Evolutionary conservation across 2,888 invertebrate species (phyloP).

Genomic region (Zhuqinia jingwanae): DNA sequence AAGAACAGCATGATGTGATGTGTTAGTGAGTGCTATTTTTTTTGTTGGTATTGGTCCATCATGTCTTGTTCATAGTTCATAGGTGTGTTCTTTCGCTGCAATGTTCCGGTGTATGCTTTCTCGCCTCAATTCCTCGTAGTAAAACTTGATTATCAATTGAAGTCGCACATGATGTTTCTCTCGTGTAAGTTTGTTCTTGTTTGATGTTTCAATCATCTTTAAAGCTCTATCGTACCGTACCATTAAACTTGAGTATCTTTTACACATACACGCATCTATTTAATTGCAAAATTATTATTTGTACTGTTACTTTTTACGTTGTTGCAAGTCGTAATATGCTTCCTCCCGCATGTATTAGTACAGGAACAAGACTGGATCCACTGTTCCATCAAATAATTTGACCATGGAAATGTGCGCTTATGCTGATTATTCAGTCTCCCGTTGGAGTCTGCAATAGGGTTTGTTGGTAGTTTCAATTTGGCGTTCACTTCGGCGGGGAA

Average conservation of each 20-base stretch:
- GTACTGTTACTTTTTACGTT: constrained; percentile 16
- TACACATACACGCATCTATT: no score
- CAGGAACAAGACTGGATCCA: constrained; percentile 30
- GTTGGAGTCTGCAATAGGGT: constrained; percentile 23
- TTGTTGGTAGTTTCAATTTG: not conserved
- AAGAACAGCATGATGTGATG: no score
- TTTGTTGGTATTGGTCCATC: no score
- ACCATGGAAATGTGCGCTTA: constrained; percentile 47
- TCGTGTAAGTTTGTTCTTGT: not conserved
- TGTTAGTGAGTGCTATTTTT: no score
- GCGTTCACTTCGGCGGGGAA: not conserved
- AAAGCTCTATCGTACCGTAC: not conserved
- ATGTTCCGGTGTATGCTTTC: no score
- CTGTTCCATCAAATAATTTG: constrained; percentile 42
- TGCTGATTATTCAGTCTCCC: constrained; percentile 1
- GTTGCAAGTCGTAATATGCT: constrained; percentile 29
- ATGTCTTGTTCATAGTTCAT: no score
- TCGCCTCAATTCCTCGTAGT: no score
- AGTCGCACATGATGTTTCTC: not conserved
- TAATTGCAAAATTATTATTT: no score
- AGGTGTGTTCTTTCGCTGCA: no score
- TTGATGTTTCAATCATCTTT: not conserved
- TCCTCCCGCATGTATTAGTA: constrained; percentile 37
- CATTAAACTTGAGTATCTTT: no score
- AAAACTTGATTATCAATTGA: not conserved